Percentiles rank a stretch among this genome's conserved stretches.
These are phyloP conservation scores for Cercocebus atys DNA, from an alignment of 2,113 vertebrate genomes.

Conservation along the genomic window DNA sequence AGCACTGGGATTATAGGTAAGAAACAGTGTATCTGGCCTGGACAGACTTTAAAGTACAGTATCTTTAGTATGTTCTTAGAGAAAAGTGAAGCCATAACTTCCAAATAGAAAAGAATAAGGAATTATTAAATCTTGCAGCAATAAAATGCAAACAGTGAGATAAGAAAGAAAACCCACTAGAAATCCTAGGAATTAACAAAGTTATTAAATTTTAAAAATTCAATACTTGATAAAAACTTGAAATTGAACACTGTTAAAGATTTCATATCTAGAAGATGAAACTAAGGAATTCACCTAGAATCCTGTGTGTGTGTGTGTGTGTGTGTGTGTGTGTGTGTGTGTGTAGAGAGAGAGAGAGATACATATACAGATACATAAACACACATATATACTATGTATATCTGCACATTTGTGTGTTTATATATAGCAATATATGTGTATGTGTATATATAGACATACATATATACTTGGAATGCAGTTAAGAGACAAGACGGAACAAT, in stretches of 20 bases:
- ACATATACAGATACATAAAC: neutral
- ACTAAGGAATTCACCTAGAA: neutral
- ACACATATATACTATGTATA: neutral
- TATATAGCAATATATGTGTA: neutral
- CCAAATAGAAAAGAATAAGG: neutral
- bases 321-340: neutral
- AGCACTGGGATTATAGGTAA: too few relatives aligned
- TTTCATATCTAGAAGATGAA: neutral
- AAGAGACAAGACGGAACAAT: neutral
- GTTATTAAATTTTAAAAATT: neutral
- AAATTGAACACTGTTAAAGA: neutral
- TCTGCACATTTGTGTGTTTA: too few relatives aligned
- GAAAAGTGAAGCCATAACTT: conserved; percentile 18
- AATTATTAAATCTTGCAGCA: conserved; percentile 8
- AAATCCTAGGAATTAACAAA: conserved; percentile 17
- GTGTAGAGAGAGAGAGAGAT: too few relatives aligned
- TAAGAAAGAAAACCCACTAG: neutral
- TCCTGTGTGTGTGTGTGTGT: neutral
- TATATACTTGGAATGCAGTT: neutral
- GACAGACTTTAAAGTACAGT: neutral
- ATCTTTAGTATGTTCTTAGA: conserved; percentile 13
- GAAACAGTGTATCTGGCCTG: too few relatives aligned
- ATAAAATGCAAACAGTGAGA: neutral
- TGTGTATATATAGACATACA: neutral
- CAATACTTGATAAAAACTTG: conserved; percentile 5